Conservation (phyloP, 2,888 invertebrate genomes). For the Drosophila neutralis region DNA sequence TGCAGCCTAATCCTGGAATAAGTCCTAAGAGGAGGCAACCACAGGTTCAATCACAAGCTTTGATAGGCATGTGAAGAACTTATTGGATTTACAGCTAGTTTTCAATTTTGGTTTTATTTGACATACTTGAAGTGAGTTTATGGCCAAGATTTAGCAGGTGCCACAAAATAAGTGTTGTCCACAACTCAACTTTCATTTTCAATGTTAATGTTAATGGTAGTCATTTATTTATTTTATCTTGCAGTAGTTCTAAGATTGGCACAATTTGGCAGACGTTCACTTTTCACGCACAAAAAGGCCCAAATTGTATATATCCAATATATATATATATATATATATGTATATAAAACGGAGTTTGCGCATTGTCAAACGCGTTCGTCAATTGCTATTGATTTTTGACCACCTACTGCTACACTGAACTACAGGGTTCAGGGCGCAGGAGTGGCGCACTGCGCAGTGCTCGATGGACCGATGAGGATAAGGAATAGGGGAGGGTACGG, state of each 20-base stretch:
- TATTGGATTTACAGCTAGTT: background rate
- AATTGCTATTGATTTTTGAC: constrained; percentile 68
- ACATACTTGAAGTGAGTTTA: background rate
- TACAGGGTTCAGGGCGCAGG: background rate
- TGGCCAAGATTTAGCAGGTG: background rate
- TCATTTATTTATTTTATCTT: background rate
- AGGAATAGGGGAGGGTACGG: constrained; percentile 3
- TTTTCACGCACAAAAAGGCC: background rate
- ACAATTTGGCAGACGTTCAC: background rate
- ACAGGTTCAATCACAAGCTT: background rate
- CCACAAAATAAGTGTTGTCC: background rate
- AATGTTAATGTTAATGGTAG: background rate
- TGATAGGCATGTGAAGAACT: background rate
- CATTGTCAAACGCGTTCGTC: constrained; percentile 46
- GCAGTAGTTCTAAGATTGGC: background rate
- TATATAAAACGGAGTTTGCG: constrained; percentile 61
- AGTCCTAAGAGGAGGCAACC: background rate
- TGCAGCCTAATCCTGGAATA: background rate
- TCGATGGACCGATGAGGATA: constrained; percentile 1
- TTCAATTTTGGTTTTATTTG: background rate
- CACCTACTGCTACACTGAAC: constrained; percentile 18
- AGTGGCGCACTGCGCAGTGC: constrained; percentile 57
- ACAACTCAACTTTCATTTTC: constrained; percentile 30
- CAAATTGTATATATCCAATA: background rate
- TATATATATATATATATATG: background rate